Base-by-base conservation (phyloP, 2,888 invertebrate species). In the Pelosia muscerda region DNA sequence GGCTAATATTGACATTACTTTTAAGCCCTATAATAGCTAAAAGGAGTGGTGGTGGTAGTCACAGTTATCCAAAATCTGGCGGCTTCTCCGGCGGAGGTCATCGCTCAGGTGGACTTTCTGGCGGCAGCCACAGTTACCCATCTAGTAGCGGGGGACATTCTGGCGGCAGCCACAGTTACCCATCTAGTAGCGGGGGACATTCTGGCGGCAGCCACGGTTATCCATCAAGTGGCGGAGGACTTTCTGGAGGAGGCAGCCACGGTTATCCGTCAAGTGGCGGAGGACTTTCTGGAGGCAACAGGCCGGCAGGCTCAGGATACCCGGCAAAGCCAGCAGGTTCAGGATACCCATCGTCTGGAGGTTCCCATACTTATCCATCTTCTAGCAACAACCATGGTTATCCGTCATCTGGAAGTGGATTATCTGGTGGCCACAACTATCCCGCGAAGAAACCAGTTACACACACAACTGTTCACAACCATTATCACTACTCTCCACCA, bases 401-500 rank as follows among this genome's bases (percentile, higher is more conserved):
- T 57, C 86, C 87, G 15, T 79, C 80, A 13, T 81, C 83, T 5
- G 79, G 83, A 10, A 86, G 71, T n/a, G 19, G 10, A 19, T 54
- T 63, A 15, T 64, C 63, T 15, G 68, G 68, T 19, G 54, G 54
- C 25, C 84, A 81, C 25, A 75, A 78, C 13, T 71, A 78, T 58
- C 76, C 84, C 6, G 81, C 86, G 61, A 74, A 70, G 62, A 80
- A 76, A 68, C 76, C 77, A 66, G 56, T 72, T 19, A 74, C 74
- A 49, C 88, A 86, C 8, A 91, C 89, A 0, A 90, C 88, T 69
- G 75, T 90, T 34, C 81, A 92, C 72, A 81, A 92, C 73, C 87
- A 92, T 73, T 93, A 94, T 67, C 88, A 92, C 70, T 94, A 93
- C 80, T 88, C 73, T 69, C 93, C 94, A 9, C 94, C 94, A 0